Percentiles rank a stretch among this genome's conserved stretches.
These are phyloP conservation scores for Lerema accius DNA, from an alignment of 1,140 invertebrate genomes.

Conservation along the genomic window DNA sequence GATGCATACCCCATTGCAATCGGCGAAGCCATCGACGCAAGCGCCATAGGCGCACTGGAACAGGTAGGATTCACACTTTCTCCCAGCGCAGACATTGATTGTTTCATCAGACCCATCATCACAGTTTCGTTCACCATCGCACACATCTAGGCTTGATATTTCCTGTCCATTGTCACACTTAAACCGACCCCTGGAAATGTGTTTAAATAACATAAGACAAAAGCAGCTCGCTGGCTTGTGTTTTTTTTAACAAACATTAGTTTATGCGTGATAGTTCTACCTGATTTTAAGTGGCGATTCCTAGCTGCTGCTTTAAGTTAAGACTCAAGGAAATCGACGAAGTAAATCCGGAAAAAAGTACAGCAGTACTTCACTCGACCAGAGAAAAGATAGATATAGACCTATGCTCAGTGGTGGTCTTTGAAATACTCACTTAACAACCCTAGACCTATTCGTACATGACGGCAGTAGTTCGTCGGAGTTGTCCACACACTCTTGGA, in stretches of 20 bases:
- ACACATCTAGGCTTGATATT: constrained; percentile 83
- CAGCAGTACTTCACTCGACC: no score
- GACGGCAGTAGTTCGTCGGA: constrained; percentile 58
- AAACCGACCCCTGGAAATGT: constrained; percentile 38
- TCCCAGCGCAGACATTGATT: constrained; percentile 54
- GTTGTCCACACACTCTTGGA: constrained; percentile 58
- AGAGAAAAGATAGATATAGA: no score
- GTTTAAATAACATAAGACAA: no score
- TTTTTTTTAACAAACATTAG: no score
- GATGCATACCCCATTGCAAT: constrained; percentile 71
- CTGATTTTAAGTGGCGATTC: no score
- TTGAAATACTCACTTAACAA: constrained; percentile 40
- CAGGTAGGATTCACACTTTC: constrained; percentile 63
- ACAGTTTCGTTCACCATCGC: constrained; percentile 88
- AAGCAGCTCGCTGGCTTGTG: no score
- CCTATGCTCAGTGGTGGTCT: no score
- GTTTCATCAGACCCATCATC: constrained; percentile 86
- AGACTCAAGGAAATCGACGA: no score
- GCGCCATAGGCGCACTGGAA: constrained; percentile 83
- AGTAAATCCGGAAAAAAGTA: no score
- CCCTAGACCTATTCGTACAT: constrained; percentile 49
- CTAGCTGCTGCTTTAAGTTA: no score
- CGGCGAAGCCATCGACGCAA: constrained; percentile 85
- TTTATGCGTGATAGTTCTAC: no score
- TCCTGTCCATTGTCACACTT: constrained; percentile 77